Evolutionary conservation across 2,797 vertebrate species (phyloP).

Genomic region (Xerus rutilus): DNA sequence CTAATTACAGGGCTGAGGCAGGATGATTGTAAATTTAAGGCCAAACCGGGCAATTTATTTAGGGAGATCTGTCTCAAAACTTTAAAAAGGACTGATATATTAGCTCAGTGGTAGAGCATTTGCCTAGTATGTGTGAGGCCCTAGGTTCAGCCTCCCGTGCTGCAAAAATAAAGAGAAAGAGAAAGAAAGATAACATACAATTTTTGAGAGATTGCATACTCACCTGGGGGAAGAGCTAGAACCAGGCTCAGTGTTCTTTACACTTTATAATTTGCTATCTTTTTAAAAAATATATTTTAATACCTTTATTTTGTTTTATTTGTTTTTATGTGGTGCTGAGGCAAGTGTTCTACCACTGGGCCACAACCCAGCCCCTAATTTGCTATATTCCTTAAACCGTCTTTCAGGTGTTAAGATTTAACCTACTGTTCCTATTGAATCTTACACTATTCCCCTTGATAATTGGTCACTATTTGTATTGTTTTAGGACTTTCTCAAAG

Average conservation of each 20-base stretch:
- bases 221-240: neutral
- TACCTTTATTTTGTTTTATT: too few relatives aligned
- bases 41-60: neutral
- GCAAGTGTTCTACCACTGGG: too few relatives aligned
- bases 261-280: neutral
- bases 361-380: too few relatives aligned
- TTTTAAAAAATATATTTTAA: neutral
- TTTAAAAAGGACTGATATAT: neutral
- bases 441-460: constrained; percentile 25
- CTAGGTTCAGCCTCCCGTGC: neutral
- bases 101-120: neutral
- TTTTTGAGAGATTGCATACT: constrained; percentile 33
- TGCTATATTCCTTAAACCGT: neutral
- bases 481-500: constrained; percentile 39
- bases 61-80: neutral
- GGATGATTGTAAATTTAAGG: neutral
- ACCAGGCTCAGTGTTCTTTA: neutral
- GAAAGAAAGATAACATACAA: neutral
- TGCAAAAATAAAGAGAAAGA: neutral
- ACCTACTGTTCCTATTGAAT: neutral
- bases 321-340: too few relatives aligned
- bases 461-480: constrained; percentile 34
- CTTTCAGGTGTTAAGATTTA: constrained; percentile 57
- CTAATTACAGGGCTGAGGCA: neutral
- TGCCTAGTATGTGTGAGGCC: neutral